These are phyloP conservation scores for Eclectus roratus DNA, from an alignment of 2,113 vertebrate species.

Conservation along the genomic window DNA sequence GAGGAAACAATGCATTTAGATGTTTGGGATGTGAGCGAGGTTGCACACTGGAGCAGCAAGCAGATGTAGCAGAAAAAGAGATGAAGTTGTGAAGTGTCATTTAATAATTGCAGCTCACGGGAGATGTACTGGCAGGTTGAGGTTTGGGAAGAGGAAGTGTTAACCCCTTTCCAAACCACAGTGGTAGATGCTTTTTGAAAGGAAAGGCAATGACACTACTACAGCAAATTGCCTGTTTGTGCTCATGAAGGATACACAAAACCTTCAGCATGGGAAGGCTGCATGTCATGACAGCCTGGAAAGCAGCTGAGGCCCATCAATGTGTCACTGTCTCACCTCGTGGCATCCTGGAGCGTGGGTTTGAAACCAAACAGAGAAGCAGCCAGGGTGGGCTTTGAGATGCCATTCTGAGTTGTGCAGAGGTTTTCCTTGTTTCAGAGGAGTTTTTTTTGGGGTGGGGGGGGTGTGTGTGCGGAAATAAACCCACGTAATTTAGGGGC, in stretches of 20 bases:
- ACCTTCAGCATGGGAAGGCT: rapidly evolving
- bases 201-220: background rate
- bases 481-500: background rate
- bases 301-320: rapidly evolving
- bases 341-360: rapidly evolving
- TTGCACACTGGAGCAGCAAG: conserved; percentile 49
- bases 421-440: background rate
- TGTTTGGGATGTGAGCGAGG: conserved; percentile 38
- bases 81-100: conserved; percentile 63
- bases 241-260: background rate
- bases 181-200: background rate
- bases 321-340: background rate
- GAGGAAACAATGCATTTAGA: conserved; percentile 64
- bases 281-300: background rate
- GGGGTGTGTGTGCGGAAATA: no score
- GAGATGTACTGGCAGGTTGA: background rate
- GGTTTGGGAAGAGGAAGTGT: background rate
- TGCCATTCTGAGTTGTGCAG: rapidly evolving
- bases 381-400: background rate
- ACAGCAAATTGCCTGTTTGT: background rate
- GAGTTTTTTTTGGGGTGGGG: rapidly evolving
- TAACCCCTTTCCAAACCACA: background rate
- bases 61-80: conserved; percentile 65
- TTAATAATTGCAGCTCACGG: conserved; percentile 58
- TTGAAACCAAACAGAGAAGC: background rate